These are phyloP conservation scores for Copidosoma floridanum DNA, from an alignment of 1,140 invertebrate species.

Conservation along the genomic window DNA sequence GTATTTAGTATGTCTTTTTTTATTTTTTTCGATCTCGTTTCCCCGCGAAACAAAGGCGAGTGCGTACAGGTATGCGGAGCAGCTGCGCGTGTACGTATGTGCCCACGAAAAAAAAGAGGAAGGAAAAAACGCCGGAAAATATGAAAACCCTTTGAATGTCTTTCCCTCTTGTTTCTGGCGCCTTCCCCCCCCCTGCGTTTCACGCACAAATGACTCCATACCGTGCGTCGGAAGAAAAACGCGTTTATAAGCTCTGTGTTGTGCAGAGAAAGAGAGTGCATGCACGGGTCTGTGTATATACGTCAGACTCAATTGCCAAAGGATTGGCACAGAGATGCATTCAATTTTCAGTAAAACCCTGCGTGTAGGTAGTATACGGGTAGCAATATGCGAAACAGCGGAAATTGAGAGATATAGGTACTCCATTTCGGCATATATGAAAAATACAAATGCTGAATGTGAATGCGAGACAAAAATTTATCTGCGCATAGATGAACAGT, in stretches of 20 bases:
- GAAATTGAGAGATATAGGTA: too few relatives aligned
- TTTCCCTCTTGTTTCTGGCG: background rate
- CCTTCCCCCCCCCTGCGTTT: slow-evolving; percentile 1
- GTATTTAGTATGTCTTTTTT: background rate
- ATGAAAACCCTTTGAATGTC: slow-evolving; percentile 26
- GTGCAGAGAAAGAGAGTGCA: background rate
- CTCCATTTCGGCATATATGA: too few relatives aligned
- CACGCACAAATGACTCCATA: slow-evolving; percentile 7
- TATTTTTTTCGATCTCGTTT: background rate
- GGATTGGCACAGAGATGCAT: slow-evolving; percentile 15
- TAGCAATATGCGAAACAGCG: too few relatives aligned
- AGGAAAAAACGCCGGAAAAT: background rate
- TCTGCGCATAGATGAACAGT: too few relatives aligned
- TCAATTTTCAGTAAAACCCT: slow-evolving; percentile 8
- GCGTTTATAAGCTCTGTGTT: background rate
- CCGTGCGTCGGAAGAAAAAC: background rate
- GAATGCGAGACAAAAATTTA: too few relatives aligned
- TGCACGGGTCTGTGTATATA: too few relatives aligned
- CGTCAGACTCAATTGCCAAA: too few relatives aligned
- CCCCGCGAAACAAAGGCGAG: background rate
- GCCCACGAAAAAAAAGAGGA: background rate
- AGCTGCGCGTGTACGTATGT: too few relatives aligned
- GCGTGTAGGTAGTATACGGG: too few relatives aligned
- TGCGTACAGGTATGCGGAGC: background rate
- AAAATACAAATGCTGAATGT: too few relatives aligned